Evolutionary conservation across 2,888 invertebrate genomes (phyloP).

Genomic region (Helicoverpa assulta): DNA sequence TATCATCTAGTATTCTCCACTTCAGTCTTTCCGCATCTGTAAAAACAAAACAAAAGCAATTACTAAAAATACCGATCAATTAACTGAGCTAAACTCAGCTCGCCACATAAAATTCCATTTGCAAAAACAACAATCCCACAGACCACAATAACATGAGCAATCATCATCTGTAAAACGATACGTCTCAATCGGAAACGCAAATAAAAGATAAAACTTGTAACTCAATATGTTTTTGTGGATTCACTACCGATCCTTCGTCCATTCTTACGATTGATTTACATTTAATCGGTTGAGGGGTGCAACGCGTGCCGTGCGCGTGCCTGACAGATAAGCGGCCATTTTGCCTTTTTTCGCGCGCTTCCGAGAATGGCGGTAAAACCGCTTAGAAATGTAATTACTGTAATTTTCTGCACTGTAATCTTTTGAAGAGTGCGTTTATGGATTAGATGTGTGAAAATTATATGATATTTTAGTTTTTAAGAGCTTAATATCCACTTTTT

Average conservation of each 20-base stretch:
- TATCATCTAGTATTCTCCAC: background rate
- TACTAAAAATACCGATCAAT: constrained; percentile 19
- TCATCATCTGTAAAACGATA: constrained; percentile 81
- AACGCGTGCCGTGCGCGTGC: constrained; percentile 84
- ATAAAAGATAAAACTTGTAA: constrained; percentile 86
- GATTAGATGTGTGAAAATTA: constrained; percentile 67
- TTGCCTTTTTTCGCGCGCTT: constrained; percentile 66
- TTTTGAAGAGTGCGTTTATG: constrained; percentile 43
- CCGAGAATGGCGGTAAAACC: constrained; percentile 58
- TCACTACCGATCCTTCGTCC: constrained; percentile 77
- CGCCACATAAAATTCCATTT: constrained; percentile 64
- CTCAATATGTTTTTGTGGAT: constrained; percentile 83
- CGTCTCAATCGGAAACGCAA: constrained; percentile 86
- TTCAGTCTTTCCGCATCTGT: background rate
- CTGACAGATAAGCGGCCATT: constrained; percentile 76
- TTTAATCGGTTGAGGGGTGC: constrained; percentile 76
- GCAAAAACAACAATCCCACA: constrained; percentile 75
- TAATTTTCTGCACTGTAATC: constrained; percentile 73
- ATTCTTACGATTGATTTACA: constrained; percentile 79
- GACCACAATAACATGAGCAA: constrained; percentile 56
- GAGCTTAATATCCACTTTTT: background rate
- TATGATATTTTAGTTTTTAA: constrained; percentile 41
- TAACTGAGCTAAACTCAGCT: constrained; percentile 5
- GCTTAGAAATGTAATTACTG: constrained; percentile 75
- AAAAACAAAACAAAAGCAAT: constrained; percentile 29